Evolutionary conservation across 1,140 invertebrate species (phyloP).

Genomic region (Ruditapes philippinarum): DNA sequence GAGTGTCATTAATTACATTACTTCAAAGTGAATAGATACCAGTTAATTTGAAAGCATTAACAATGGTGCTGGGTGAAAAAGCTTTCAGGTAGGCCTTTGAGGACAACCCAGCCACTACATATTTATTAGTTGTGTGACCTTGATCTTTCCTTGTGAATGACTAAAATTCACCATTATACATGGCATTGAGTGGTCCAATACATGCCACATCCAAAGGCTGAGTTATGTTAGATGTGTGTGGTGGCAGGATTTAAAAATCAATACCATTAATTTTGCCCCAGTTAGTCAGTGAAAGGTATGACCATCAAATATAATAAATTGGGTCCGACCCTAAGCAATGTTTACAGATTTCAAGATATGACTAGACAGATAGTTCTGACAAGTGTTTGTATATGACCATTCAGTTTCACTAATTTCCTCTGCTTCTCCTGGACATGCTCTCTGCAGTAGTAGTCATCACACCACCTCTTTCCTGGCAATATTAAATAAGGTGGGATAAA

Average conservation of each 20-base stretch:
- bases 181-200: conserved; percentile 42
- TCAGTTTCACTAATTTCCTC: conserved; percentile 6
- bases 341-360: conserved; percentile 25
- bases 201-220: conserved; percentile 51
- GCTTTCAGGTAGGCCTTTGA: conserved; percentile 34
- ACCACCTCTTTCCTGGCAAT: conserved; percentile 32
- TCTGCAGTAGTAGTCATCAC: conserved; percentile 4
- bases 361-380: background rate
- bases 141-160: background rate
- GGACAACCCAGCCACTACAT: conserved; percentile 4
- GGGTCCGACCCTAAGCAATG: background rate
- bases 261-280: conserved; percentile 35
- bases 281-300: conserved; percentile 27
- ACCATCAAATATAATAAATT: conserved; percentile 46
- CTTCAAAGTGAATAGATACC: conserved; percentile 12
- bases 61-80: conserved; percentile 16
- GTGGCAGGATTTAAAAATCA: conserved; percentile 39
- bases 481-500: conserved; percentile 38
- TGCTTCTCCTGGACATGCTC: background rate
- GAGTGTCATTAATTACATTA: background rate
- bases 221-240: conserved; percentile 34
- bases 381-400: conserved; percentile 8
- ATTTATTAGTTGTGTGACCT: background rate
- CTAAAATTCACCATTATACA: conserved; percentile 25
- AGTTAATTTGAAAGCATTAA: background rate